These are phyloP conservation scores for Dryomyza anilis DNA, from an alignment of 2,888 invertebrate species.

Conservation along the genomic window DNA sequence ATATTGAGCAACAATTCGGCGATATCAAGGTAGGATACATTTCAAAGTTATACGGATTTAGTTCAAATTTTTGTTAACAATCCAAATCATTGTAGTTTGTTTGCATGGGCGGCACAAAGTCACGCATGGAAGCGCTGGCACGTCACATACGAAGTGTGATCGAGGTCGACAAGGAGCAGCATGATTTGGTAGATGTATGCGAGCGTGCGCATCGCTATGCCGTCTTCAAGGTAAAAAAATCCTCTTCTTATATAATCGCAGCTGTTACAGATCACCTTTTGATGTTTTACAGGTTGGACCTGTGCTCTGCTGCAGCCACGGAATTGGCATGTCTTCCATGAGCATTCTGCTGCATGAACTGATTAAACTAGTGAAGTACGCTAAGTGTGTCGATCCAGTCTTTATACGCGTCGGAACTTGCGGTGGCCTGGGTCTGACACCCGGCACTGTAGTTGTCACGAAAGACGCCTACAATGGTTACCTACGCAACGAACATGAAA, in stretches of 20 bases:
- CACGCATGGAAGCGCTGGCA: slow-evolving; percentile 88
- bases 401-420: slow-evolving; percentile 93
- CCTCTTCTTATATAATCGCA: too few relatives aligned
- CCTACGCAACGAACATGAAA: slow-evolving; percentile 77
- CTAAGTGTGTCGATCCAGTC: slow-evolving; percentile 83
- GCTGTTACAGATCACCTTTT: neutral
- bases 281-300: slow-evolving; percentile 48
- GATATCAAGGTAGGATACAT: slow-evolving; percentile 91
- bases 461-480: slow-evolving; percentile 89
- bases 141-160: slow-evolving; percentile 81
- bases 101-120: slow-evolving; percentile 92
- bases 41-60: too few relatives aligned
- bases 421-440: slow-evolving; percentile 88
- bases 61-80: neutral
- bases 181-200: slow-evolving; percentile 82
- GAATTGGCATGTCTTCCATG: slow-evolving; percentile 95
- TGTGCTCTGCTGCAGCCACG: slow-evolving; percentile 68
- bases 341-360: slow-evolving; percentile 97
- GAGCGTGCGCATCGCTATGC: slow-evolving; percentile 87
- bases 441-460: slow-evolving; percentile 91
- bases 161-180: slow-evolving; percentile 78
- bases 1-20: slow-evolving; percentile 88
- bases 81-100: slow-evolving; percentile 72
- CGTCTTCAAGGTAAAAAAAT: slow-evolving; percentile 88
- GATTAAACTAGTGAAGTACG: slow-evolving; percentile 91